Conservation (phyloP, 2,888 invertebrate species). For the Teleogryllus oceanicus region DNA sequence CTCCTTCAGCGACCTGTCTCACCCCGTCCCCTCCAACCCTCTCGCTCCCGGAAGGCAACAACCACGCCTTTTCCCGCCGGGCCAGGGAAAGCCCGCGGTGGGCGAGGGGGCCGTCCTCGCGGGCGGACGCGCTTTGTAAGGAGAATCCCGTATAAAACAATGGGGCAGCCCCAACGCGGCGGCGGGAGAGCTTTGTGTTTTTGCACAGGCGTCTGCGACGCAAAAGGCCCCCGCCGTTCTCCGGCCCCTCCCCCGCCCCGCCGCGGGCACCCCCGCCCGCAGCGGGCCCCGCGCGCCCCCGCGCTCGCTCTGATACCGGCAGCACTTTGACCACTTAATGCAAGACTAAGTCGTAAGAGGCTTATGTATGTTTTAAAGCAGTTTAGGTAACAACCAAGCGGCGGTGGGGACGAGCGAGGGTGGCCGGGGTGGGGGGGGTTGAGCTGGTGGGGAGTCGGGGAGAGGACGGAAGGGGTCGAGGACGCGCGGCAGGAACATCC, state of each 20-base stretch:
- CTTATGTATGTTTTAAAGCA: constrained; percentile 18
- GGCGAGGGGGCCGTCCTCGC: neutral
- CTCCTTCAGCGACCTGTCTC: too few species aligned
- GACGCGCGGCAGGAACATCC: too few species aligned
- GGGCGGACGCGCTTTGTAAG: neutral
- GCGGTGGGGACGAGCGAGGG: neutral
- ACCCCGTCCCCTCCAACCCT: neutral
- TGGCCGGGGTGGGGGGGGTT: too few species aligned
- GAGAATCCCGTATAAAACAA: neutral
- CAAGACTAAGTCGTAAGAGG: constrained; percentile 5
- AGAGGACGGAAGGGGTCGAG: too few species aligned
- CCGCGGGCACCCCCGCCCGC: neutral
- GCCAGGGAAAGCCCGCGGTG: neutral
- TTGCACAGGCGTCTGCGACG: neutral
- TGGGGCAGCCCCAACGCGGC: neutral
- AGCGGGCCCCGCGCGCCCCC: neutral
- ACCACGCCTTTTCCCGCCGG: neutral
- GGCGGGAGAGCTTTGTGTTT: constrained; percentile 6
- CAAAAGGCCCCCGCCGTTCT: neutral
- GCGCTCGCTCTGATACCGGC: neutral
- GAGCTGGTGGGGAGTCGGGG: too few species aligned
- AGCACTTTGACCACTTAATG: constrained; percentile 18
- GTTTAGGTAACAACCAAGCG: constrained; percentile 18
- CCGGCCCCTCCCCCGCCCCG: neutral
- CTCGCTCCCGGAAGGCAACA: neutral